Conservation (phyloP, 2,113 vertebrate genomes). For the Dipodomys spectabilis region DNA sequence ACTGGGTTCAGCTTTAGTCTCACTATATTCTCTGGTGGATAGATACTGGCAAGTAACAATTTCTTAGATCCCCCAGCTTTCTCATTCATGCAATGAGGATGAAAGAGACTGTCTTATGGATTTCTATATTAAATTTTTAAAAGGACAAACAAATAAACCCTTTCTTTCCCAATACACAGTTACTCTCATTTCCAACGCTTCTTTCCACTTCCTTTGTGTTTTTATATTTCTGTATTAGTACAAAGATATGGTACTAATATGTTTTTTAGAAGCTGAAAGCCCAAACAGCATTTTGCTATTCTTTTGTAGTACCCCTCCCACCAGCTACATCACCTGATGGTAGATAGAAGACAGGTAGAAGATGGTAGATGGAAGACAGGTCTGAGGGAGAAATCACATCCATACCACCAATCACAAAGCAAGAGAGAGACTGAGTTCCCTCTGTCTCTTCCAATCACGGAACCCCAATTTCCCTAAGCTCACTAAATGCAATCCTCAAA, state of each 20-base stretch:
- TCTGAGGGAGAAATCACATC: not conserved
- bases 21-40: not conserved
- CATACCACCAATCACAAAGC: not conserved
- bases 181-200: not conserved
- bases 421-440: no score
- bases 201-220: not conserved
- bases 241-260: not conserved
- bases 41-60: not conserved
- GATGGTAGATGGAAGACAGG: not conserved
- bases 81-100: not conserved
- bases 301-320: no score
- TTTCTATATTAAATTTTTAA: slow-evolving; percentile 13
- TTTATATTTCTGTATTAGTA: slow-evolving; percentile 22
- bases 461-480: not conserved
- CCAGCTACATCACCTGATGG: not conserved
- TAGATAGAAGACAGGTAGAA: not conserved
- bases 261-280: not conserved
- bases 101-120: not conserved
- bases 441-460: not conserved
- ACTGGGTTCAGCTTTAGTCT: not conserved
- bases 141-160: not conserved
- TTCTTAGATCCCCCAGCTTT: not conserved
- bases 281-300: not conserved
- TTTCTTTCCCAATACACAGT: not conserved
- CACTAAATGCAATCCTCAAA: not conserved